Evolutionary conservation across 2,113 vertebrate species (phyloP), one percentile per base, ranked within the genome.

Genomic region (Indicator indicator): DNA sequence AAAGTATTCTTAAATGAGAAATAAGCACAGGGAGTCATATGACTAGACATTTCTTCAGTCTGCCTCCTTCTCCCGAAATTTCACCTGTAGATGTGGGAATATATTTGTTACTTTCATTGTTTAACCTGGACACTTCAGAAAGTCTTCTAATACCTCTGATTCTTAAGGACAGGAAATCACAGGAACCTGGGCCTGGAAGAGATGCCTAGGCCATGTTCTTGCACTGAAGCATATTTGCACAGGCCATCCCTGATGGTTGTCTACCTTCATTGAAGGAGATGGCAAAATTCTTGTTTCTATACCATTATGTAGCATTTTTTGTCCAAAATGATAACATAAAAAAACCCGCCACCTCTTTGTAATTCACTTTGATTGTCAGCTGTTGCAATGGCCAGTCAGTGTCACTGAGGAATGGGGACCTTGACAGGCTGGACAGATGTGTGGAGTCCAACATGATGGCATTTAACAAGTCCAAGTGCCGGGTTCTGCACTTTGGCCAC

Each of bases 241-340:
- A n/a, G n/a, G 21, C 50, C 28, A 11, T 54, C 21, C 17, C 21
- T 70, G 24, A 9, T 33, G 9, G 21, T 7, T 64, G 13, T 77
- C 69, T 65, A 42, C 33, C 12, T 88, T 88, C 60, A 28, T 38
- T 2, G 5, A 88, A 85, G 33, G 62, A 42, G 8, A 48, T 48
- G n/a, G 30, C 16, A 72, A 12, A 65, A 70, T 79, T 71, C 18
- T 59, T 69, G 12, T 63, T 83, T 87, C 78, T 85, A 64, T 0
- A 1, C 44, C 5, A 4, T 69, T 90, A 21, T 0, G 0, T 63
- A 70, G 50, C 27, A 55, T 55, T 59, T 63, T 38, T 16, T 52
- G 17, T 68, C 58, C 30, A 62, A 87, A 86, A 76, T 65, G 32
- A 67, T 73, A 24, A 44, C 16, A 33, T 28, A 4, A 54, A 28